A percentile compares a stretch with the other conserved stretches of the same genome.
These are phyloP conservation scores for Manis pentadactyla DNA, from an alignment of 2,797 vertebrate species.

Conservation along the genomic window DNA sequence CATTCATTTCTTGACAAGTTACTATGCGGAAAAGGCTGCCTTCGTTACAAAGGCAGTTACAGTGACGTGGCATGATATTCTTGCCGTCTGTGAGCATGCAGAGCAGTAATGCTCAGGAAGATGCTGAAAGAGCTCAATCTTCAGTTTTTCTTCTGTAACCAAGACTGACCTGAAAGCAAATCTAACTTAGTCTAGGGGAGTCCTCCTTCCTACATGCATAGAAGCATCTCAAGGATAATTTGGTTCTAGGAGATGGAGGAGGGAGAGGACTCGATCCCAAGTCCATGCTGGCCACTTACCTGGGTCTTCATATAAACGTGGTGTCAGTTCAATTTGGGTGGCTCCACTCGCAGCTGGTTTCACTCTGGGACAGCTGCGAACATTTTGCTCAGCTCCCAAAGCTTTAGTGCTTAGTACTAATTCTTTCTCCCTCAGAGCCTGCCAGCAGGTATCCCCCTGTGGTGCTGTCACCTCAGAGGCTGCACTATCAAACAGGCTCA, in stretches of 20 bases:
- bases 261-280: neutral
- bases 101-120: neutral
- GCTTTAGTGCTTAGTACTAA: conserved; percentile 28
- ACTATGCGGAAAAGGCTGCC: neutral
- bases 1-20: conserved; percentile 48
- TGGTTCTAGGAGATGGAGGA: neutral
- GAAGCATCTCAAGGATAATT: neutral
- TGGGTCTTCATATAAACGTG: neutral
- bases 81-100: neutral
- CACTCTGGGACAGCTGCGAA: neutral
- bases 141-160: conserved; percentile 30
- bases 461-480: conserved; percentile 18
- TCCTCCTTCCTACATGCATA: neutral
- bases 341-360: neutral
- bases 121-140: neutral
- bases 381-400: conserved; percentile 39
- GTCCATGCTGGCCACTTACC: neutral
- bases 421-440: neutral
- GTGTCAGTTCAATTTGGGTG: neutral
- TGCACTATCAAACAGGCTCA: neutral
- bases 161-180: neutral
- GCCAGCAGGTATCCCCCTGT: neutral
- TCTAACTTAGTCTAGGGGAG: neutral
- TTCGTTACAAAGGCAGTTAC: conserved; percentile 13
- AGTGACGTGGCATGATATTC: neutral